These are phyloP conservation scores for Crenichthys baileyi DNA, from an alignment of 2,797 vertebrate species.

Conservation along the genomic window DNA sequence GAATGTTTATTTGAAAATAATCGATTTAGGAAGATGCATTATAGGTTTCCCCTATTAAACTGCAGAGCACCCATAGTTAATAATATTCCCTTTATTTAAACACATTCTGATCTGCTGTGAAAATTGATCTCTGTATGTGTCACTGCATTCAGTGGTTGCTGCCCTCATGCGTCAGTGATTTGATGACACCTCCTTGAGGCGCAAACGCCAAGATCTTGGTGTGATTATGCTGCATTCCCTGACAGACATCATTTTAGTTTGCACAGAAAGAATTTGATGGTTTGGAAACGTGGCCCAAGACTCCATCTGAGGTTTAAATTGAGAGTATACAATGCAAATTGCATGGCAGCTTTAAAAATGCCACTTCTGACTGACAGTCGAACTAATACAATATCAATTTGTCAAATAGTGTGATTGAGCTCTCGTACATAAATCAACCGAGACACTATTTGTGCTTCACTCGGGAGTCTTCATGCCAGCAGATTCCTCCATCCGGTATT, in stretches of 20 bases:
- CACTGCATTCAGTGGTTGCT: not conserved
- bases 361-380: slow-evolving; percentile 27
- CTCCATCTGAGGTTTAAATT: slow-evolving; percentile 31
- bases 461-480: slow-evolving; percentile 6
- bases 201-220: slow-evolving; percentile 10
- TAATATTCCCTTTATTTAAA: not conserved
- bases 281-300: not conserved
- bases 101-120: slow-evolving; percentile 13
- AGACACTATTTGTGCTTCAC: not conserved
- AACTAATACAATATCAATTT: not conserved
- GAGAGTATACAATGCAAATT: slow-evolving; percentile 14
- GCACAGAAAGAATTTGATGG: slow-evolving; percentile 18
- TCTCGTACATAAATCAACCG: slow-evolving; percentile 4
- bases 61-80: not conserved
- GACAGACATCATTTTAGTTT: slow-evolving; percentile 20
- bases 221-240: slow-evolving; percentile 26
- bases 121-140: slow-evolving; percentile 22
- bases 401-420: not conserved
- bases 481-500: slow-evolving; percentile 51
- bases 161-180: slow-evolving; percentile 25
- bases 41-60: too few species aligned
- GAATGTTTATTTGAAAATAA: too few species aligned
- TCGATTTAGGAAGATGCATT: too few species aligned
- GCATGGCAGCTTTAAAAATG: slow-evolving; percentile 5
- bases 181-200: slow-evolving; percentile 34